Percentiles rank a stretch among this genome's conserved stretches.
phyloP scores from a whole-genome alignment of 2,888 invertebrate species.

The Mellilla xanthometata region DNA sequence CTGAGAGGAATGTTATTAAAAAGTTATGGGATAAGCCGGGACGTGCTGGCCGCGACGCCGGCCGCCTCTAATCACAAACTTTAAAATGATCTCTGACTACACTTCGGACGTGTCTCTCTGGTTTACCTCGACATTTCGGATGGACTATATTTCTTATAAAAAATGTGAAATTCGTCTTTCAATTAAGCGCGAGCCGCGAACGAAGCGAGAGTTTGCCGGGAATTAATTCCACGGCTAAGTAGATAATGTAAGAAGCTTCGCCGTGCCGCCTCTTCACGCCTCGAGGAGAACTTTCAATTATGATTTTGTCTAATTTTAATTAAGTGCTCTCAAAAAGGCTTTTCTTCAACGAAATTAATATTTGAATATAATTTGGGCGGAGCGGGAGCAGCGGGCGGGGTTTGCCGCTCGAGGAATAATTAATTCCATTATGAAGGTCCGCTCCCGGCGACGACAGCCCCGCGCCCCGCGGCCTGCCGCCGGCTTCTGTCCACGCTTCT shows the following conservation, averaged over 20 bases:
- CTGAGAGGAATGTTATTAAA: constrained; percentile 76
- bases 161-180: too few relatives aligned
- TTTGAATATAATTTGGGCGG: constrained; percentile 82
- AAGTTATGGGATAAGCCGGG: constrained; percentile 75
- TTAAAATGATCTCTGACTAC: constrained; percentile 67
- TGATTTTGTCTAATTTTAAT: constrained; percentile 83
- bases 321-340: constrained; percentile 82
- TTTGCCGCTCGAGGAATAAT: constrained; percentile 80
- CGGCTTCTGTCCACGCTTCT: constrained; percentile 37
- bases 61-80: constrained; percentile 69
- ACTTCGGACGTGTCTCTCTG: constrained; percentile 33
- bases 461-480: constrained; percentile 24
- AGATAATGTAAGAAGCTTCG: constrained; percentile 76
- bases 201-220: constrained; percentile 45
- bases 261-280: constrained; percentile 75
- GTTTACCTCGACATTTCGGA: too few relatives aligned
- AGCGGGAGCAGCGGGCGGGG: constrained; percentile 78
- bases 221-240: constrained; percentile 79
- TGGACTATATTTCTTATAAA: too few relatives aligned
- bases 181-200: constrained; percentile 64
- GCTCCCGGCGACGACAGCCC: constrained; percentile 32
- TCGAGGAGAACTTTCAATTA: constrained; percentile 82
- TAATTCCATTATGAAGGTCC: constrained; percentile 77
- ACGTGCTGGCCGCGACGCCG: constrained; percentile 51
- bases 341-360: constrained; percentile 82